Base-by-base conservation (phyloP, 2,113 vertebrate genomes). In the Galbula dea region DNA sequence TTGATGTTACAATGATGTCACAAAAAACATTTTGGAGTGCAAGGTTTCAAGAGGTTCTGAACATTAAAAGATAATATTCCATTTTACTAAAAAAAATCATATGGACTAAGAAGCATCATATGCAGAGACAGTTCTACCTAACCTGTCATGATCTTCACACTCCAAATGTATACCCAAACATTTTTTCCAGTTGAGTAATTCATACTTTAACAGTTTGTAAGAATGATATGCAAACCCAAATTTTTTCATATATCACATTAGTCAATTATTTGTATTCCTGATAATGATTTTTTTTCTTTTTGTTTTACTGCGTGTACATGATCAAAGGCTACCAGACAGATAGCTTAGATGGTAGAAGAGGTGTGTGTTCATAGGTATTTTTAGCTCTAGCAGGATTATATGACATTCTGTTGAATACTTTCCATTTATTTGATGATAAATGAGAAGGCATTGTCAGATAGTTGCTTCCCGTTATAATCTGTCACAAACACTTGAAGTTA, bases 361-460 rank as follows among this genome's bases (percentile, higher is more conserved):
- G 34, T 72, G 16, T 26, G 36, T 67, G 6, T 39, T 89, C 4
- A 2, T 29, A 29, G 17, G 41, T 62, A 62, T 86, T 90, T 94
- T 93, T 89, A 93, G 19, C 49, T 73, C 30, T 48, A 80, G 72
- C 27, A 77, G 76, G 92, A 91, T 77, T 9, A 46, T 19, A 58
- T 26, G 22, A 76, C 21, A 77, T 36, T 62, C 13, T 67, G 51
- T 41, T 83, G 82, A 83, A 91, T 76, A 80, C 73, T 89, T 95
- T 93, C 84, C 79, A 65, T 69, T 80, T 86, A 63, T 77, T 85
- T 85, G 52, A 67, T 83, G 65, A 94, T 55, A 83, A 93, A 83
- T 81, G 59, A 85, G 49, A 91, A 76, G 68, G 48, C 6, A 1
- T 59, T 71, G 15, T 34, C 76, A 91, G 36, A 34, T 71, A 71